These are phyloP conservation scores for Drosophila suboccidentalis DNA, from an alignment of 2,888 invertebrate genomes.

Conservation along the genomic window DNA sequence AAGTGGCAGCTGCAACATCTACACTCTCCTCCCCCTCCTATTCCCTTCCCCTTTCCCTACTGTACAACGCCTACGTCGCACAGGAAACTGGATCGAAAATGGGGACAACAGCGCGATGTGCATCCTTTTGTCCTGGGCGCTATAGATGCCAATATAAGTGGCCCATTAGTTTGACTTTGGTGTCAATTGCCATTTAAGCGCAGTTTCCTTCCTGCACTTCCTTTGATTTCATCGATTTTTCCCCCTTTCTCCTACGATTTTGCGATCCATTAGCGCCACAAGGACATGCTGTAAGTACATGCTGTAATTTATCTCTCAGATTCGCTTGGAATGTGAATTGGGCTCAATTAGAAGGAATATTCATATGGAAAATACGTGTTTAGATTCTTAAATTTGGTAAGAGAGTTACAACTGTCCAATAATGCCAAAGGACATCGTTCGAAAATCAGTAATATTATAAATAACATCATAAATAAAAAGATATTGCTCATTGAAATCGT, in stretches of 20 bases:
- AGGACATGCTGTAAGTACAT: background rate
- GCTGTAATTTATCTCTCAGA: background rate
- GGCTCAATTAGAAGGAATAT: background rate
- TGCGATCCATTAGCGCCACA: slow-evolving; percentile 3
- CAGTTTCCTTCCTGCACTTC: slow-evolving; percentile 42
- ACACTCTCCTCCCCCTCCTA: background rate
- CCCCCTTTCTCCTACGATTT: background rate
- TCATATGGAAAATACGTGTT: background rate
- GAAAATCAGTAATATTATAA: too few species aligned
- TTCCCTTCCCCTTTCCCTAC: background rate
- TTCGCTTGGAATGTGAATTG: background rate
- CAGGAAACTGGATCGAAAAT: slow-evolving; percentile 27
- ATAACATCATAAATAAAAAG: too few species aligned
- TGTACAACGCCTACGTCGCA: slow-evolving; percentile 44
- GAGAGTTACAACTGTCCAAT: background rate
- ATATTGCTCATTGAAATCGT: too few species aligned
- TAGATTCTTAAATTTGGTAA: background rate
- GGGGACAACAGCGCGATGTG: slow-evolving; percentile 5
- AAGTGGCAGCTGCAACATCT: slow-evolving; percentile 51
- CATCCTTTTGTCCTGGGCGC: slow-evolving; percentile 19
- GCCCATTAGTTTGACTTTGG: slow-evolving; percentile 43
- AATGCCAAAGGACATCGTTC: too few species aligned
- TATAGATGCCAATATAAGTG: slow-evolving; percentile 47
- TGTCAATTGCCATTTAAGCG: slow-evolving; percentile 63
- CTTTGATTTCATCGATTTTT: slow-evolving; percentile 42